phyloP scores from a whole-genome alignment of 2,113 vertebrate genomes.

The Ictalurus furcatus region DNA sequence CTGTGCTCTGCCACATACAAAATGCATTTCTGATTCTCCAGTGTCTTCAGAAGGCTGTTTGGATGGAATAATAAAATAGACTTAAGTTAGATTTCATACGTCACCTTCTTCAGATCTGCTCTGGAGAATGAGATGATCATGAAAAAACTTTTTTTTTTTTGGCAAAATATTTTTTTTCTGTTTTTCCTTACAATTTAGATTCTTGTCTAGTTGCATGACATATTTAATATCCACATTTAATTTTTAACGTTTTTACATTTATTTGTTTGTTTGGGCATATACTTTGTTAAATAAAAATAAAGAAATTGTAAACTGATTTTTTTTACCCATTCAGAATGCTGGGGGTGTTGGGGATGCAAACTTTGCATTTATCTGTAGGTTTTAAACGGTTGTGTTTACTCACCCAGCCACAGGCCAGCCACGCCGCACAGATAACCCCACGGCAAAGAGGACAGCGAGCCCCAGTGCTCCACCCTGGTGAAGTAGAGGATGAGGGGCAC shows the following conservation, averaged over 20 bases:
- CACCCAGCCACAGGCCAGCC: slow-evolving; percentile 95
- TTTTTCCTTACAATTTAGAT: neutral
- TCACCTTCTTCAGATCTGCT: neutral
- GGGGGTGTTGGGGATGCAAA: neutral
- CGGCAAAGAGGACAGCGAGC: slow-evolving; percentile 88
- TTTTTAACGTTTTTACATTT: neutral
- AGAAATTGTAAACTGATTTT: neutral
- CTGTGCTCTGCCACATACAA: neutral
- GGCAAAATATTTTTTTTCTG: neutral
- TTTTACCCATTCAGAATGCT: neutral
- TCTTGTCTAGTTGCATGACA: neutral
- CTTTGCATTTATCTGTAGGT: neutral
- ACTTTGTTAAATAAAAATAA: neutral
- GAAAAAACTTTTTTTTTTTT: neutral
- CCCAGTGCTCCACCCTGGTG: slow-evolving; percentile 95
- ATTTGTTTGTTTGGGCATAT: neutral
- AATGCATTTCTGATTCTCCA: neutral
- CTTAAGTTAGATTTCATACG: neutral
- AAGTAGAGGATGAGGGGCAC: slow-evolving; percentile 93
- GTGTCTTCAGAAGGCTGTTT: neutral
- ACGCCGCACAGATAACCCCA: slow-evolving; percentile 98
- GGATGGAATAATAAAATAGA: neutral
- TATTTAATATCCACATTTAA: neutral
- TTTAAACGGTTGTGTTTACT: slow-evolving; percentile 42
- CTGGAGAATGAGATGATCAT: neutral